Evolutionary conservation across 2,113 vertebrate species (phyloP).

Genomic region (Gnathonemus longibarbis): DNA sequence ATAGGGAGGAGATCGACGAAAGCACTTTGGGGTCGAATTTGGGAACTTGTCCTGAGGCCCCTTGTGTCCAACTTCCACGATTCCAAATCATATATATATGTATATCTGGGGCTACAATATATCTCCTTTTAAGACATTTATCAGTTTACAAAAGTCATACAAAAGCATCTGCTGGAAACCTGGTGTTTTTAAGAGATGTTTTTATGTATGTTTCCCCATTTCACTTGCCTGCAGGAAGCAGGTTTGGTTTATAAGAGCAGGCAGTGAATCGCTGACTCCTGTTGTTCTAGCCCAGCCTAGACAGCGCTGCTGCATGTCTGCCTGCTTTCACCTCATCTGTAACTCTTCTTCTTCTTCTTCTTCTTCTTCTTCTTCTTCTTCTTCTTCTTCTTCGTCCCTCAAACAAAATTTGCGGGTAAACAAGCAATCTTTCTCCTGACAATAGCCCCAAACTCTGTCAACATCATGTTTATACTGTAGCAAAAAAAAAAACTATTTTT

Average conservation of each 20-base stretch:
- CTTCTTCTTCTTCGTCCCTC: conserved; percentile 2
- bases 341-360: background rate
- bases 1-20: background rate
- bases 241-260: background rate
- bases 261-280: conserved; percentile 7
- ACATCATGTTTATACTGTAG: conserved; percentile 76
- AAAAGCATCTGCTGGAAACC: background rate
- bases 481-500: conserved; percentile 59
- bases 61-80: background rate
- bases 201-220: background rate
- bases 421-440: conserved; percentile 75
- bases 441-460: conserved; percentile 81
- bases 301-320: conserved; percentile 4
- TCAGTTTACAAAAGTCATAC: background rate
- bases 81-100: background rate
- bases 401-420: conserved; percentile 66
- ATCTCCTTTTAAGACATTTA: background rate
- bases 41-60: background rate
- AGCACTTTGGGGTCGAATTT: background rate
- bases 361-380: background rate
- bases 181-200: background rate
- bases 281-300: conserved; percentile 24
- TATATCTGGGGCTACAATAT: too few species aligned
- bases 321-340: background rate
- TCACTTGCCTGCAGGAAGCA: background rate